Conservation (phyloP, 92 coral and sea anemone species). For the Virgularia gustaviana region DNA sequence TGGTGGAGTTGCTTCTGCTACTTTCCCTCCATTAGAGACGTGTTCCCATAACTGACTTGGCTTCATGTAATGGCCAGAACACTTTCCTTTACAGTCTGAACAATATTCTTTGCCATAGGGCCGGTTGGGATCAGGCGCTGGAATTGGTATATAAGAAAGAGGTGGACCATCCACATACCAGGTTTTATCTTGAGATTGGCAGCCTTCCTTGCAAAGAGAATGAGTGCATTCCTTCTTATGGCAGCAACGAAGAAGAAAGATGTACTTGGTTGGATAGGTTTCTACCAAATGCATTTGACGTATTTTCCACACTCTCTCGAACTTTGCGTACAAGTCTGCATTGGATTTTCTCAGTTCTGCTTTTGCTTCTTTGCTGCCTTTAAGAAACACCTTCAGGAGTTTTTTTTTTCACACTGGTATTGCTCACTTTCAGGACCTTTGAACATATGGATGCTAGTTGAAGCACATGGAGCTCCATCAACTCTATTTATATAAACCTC, state of each 20-base stretch:
- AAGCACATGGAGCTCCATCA: constrained; percentile 64
- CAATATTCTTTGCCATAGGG: constrained; percentile 30
- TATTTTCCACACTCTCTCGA: constrained; percentile 62
- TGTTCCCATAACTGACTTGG: constrained; percentile 56
- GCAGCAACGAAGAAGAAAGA: constrained; percentile 50
- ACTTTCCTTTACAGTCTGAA: constrained; percentile 41
- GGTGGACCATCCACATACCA: constrained; percentile 27
- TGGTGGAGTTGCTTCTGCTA: constrained; percentile 50
- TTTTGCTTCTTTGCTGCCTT: constrained; percentile 48
- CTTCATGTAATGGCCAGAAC: constrained; percentile 45
- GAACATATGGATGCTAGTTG: constrained; percentile 50
- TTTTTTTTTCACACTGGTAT: constrained; percentile 40
- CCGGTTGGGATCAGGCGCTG: constrained; percentile 32
- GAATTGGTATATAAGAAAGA: constrained; percentile 31
- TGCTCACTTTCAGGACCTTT: constrained; percentile 51
- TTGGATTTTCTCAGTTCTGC: constrained; percentile 36
- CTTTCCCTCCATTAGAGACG: constrained; percentile 40
- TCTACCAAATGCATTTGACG: constrained; percentile 46
- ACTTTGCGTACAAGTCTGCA: constrained; percentile 34
- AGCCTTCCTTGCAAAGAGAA: constrained; percentile 27
- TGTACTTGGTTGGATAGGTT: constrained; percentile 39
- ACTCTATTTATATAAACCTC: constrained; percentile 64
- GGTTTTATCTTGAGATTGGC: background rate
- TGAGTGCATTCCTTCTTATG: constrained; percentile 39
- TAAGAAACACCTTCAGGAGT: constrained; percentile 39